Evolutionary conservation across 2,797 vertebrate species (phyloP).

Genomic region (Pseudopleuronectes americanus): DNA sequence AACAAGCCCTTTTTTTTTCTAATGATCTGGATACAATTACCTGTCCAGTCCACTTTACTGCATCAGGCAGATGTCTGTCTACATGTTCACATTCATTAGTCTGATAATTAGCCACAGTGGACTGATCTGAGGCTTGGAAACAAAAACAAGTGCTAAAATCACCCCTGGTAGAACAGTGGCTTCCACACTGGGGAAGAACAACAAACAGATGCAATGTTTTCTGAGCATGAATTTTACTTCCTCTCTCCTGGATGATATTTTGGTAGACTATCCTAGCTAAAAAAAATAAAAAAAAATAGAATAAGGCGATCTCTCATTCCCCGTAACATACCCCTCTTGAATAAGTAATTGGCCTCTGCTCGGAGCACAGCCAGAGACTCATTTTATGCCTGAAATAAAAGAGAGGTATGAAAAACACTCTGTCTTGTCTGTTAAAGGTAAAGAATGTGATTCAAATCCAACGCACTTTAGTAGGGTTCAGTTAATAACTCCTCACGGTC

Average conservation of each 20-base stretch:
- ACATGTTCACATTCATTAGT: constrained; percentile 27
- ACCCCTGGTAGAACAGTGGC: too few species aligned
- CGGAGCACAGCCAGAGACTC: constrained; percentile 9
- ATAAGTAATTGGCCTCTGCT: constrained; percentile 44
- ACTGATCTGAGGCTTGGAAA: background rate
- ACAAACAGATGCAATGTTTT: too few species aligned
- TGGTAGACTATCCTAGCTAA: constrained; percentile 25
- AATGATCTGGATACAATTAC: too few species aligned
- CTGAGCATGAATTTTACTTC: constrained; percentile 14
- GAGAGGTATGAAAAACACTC: constrained; percentile 8
- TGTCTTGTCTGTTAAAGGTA: background rate
- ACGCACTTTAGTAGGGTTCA: too few species aligned
- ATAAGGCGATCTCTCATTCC: constrained; percentile 17
- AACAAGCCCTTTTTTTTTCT: too few species aligned
- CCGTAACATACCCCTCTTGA: constrained; percentile 17
- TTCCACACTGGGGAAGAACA: too few species aligned
- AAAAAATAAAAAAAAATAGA: constrained; percentile 1
- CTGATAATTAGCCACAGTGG: constrained; percentile 21
- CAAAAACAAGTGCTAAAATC: too few species aligned
- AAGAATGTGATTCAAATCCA: too few species aligned
- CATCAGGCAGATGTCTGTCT: constrained; percentile 21
- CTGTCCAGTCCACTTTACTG: too few species aligned
- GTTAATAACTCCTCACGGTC: too few species aligned
- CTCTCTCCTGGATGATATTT: constrained; percentile 31
- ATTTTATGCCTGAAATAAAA: background rate